Evolutionary conservation across 2,113 vertebrate genomes (phyloP).

Genomic region (Trichomycterus rosablanca): DNA sequence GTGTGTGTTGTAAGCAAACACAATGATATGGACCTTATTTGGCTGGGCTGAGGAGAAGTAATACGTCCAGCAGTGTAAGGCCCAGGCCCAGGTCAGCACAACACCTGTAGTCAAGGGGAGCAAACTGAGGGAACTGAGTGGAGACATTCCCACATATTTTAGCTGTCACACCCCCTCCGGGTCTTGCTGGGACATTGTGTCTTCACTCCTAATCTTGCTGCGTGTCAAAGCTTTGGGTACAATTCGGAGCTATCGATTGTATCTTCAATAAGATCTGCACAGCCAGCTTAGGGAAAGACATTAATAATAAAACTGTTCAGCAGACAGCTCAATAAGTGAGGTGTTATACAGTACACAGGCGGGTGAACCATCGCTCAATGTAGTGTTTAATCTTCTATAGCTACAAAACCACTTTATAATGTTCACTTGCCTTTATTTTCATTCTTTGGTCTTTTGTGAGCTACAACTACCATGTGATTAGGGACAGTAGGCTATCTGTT

Average conservation of each 20-base stretch:
- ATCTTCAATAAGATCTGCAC: constrained; percentile 30
- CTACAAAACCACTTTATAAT: too few species aligned
- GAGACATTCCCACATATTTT: constrained; percentile 38
- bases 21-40: too few species aligned
- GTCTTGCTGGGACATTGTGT: constrained; percentile 30
- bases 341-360: constrained; percentile 23
- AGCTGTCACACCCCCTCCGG: constrained; percentile 28
- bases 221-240: constrained; percentile 23
- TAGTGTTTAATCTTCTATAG: too few species aligned
- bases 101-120: constrained; percentile 19
- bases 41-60: too few species aligned
- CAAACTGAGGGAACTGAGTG: constrained; percentile 36
- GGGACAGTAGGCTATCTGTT: too few species aligned
- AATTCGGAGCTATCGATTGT: constrained; percentile 30
- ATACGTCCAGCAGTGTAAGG: constrained; percentile 1
- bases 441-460: too few species aligned
- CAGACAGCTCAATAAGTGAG: constrained; percentile 4
- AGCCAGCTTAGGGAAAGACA: constrained; percentile 21
- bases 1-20: too few species aligned
- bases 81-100: constrained; percentile 16
- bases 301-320: constrained; percentile 32
- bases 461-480: too few species aligned
- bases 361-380: too few species aligned
- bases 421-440: too few species aligned
- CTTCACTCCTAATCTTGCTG: constrained; percentile 36